Conservation (phyloP, 2,113 vertebrate genomes). For the Panthera leo region DNA sequence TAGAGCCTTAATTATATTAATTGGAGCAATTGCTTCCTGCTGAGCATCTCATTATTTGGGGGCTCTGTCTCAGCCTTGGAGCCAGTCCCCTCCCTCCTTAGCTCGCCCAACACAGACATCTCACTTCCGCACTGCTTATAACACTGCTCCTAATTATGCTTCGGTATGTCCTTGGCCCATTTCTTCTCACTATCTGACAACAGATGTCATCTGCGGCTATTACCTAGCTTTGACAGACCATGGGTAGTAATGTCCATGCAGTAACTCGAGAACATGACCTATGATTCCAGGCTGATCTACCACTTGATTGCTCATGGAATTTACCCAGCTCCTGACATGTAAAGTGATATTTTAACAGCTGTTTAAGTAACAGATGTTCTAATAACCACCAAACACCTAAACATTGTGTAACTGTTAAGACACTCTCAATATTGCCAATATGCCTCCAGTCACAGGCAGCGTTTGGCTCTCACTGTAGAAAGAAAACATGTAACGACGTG, state of each 20-base stretch:
- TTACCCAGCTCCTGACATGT: background rate
- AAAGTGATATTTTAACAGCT: background rate
- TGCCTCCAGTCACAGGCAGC: background rate
- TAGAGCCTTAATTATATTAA: slow-evolving; percentile 57
- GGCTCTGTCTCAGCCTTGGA: background rate
- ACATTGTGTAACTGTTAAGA: background rate
- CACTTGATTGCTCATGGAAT: background rate
- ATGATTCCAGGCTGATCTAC: background rate
- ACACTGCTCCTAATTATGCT: background rate
- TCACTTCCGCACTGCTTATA: background rate
- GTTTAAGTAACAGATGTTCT: background rate
- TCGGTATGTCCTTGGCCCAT: background rate
- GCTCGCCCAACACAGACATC: background rate
- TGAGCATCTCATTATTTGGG: background rate
- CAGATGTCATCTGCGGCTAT: background rate
- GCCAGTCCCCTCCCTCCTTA: background rate
- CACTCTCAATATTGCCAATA: background rate
- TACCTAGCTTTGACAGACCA: background rate
- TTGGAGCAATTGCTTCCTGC: slow-evolving; percentile 55
- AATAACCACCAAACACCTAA: background rate
- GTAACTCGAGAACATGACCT: background rate
- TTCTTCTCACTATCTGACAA: background rate
- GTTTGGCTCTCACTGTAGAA: background rate
- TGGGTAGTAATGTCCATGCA: background rate
- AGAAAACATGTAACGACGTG: background rate